Evolutionary conservation across 53 echinoderm and acorn worm species (phyloP).

Genomic region (Temnopleurus reevesii): DNA sequence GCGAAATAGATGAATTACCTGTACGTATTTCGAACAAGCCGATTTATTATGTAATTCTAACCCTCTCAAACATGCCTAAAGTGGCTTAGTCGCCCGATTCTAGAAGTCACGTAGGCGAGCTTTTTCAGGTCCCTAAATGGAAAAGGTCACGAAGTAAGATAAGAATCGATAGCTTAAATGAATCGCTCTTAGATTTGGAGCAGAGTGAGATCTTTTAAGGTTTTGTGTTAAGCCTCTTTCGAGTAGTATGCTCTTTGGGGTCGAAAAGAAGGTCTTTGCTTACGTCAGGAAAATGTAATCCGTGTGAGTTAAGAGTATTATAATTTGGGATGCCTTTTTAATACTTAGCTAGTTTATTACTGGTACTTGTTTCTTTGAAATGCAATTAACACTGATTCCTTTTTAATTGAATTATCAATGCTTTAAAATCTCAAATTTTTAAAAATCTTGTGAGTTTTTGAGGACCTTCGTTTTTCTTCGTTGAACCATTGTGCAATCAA

Average conservation of each 20-base stretch:
- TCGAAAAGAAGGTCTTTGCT: background rate
- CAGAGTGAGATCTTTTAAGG: slow-evolving; percentile 1
- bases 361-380: too few relatives aligned
- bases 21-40: background rate
- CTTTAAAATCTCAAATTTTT: too few relatives aligned
- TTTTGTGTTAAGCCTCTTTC: slow-evolving; percentile 3
- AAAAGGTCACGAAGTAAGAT: background rate
- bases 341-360: too few relatives aligned
- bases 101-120: background rate
- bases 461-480: too few relatives aligned
- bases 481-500: too few relatives aligned
- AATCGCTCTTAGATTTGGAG: slow-evolving; percentile 5
- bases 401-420: too few relatives aligned
- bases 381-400: too few relatives aligned
- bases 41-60: slow-evolving; percentile 1
- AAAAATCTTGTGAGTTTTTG: too few relatives aligned
- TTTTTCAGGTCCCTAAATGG: background rate
- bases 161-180: slow-evolving; percentile 36
- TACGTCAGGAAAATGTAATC: too few relatives aligned
- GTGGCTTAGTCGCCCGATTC: background rate
- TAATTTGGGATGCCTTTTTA: too few relatives aligned
- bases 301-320: too few relatives aligned
- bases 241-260: background rate
- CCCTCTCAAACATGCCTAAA: background rate
- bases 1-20: background rate